Evolutionary conservation across 2,797 vertebrate genomes (phyloP).

Genomic region (Vespertilio murinus): DNA sequence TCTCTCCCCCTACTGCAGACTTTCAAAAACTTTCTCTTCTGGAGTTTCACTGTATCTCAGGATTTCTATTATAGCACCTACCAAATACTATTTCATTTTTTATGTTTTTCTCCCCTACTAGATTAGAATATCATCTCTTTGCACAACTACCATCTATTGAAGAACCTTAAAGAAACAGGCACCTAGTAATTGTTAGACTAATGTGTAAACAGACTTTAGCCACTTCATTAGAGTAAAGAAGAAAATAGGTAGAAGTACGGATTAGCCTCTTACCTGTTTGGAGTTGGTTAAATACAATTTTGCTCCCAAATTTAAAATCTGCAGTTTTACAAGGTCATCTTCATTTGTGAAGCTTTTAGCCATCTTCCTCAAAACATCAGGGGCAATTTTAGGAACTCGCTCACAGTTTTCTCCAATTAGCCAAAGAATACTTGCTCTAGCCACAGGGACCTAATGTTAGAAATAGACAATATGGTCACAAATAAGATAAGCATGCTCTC

Average conservation of each 20-base stretch:
- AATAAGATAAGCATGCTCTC: not conserved
- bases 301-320: constrained; percentile 94
- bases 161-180: not conserved
- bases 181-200: not conserved
- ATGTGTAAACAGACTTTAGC: not conserved
- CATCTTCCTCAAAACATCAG: constrained; percentile 95
- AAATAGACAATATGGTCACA: constrained; percentile 34
- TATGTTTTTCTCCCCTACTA: not conserved
- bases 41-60: not conserved
- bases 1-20: not conserved
- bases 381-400: constrained; percentile 95
- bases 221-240: not conserved
- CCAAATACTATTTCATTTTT: not conserved
- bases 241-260: not conserved
- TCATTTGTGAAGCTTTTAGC: constrained; percentile 95
- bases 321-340: constrained; percentile 97
- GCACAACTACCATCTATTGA: not conserved
- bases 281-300: constrained; percentile 98
- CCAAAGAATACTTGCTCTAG: constrained; percentile 98
- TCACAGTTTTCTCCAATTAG: constrained; percentile 98
- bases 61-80: not conserved
- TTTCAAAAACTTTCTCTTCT: not conserved
- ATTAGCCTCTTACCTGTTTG: constrained; percentile 90
- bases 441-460: constrained; percentile 91
- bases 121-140: not conserved